Evolutionary conservation across 1,140 invertebrate genomes (phyloP), one percentile per base, ranked within the genome.

Genomic region (Acromyrmex echinatior): DNA sequence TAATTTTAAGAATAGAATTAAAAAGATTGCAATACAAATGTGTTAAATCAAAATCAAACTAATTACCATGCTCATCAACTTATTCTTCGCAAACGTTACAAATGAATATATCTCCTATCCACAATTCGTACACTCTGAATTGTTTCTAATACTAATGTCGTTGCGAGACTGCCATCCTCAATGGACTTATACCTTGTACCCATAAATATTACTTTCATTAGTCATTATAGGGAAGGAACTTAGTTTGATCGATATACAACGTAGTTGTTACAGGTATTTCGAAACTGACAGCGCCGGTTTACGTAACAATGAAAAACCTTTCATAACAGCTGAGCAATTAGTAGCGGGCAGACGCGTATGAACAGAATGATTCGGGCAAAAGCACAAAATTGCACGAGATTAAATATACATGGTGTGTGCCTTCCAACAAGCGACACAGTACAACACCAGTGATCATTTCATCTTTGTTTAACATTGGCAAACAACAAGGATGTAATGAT

Each of bases 181-280:
- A 25, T 4, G 21, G 4, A 7, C 25, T 39, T 39, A 39, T 39
- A 7, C 35, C 0, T n/a, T 16, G n/a, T 49, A 28, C 14, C 28
- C 25, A 14, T 49, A 28, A 49, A 28, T 31, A 73, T 73, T 39
- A 35, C 35, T 16, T 28, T 80, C 25, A 49, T 82, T n/a, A 45
- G 51, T 53, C 49, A 6, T 16, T 16, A 31, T 4, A 10, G 10
- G 21, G 70, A 45, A 49, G 18, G 18, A 39, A 39, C 28, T 66
- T 14, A 14, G 80, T 82, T 82, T 82, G 80, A 82, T 82, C 80
- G 39, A 82, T 82, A 81, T 3, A n/a, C 12, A 16, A 70, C 21
- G 3, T 14, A 39, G 25, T 16, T 6, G 62, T 80, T 53, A 81
- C 16, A 81, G 21, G 4, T n/a, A 18, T 68, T 68, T 45, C 10